phyloP scores from a whole-genome alignment of 2,888 invertebrate species.

The Parnassius orleans region DNA sequence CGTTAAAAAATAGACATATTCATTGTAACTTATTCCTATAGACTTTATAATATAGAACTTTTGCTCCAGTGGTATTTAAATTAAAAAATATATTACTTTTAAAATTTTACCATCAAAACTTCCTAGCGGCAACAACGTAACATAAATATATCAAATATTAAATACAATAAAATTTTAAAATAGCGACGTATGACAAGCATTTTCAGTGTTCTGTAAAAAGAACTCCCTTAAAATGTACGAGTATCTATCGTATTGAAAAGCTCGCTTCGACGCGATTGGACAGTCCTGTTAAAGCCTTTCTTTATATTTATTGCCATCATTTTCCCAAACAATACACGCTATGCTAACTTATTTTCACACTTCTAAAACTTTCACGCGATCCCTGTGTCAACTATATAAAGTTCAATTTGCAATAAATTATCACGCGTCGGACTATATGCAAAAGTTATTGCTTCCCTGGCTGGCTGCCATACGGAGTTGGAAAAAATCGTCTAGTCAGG shows the following conservation, averaged over 20 bases:
- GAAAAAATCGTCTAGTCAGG: constrained; percentile 57
- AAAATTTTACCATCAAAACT: neutral
- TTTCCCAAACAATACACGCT: constrained; percentile 64
- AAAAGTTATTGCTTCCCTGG: constrained; percentile 51
- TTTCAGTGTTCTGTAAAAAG: constrained; percentile 24
- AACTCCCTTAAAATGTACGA: constrained; percentile 28
- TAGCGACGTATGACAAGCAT: constrained; percentile 12
- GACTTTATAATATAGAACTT: no score
- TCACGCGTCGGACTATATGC: constrained; percentile 28
- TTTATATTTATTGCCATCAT: constrained; percentile 71
- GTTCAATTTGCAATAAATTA: constrained; percentile 34
- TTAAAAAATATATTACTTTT: no score
- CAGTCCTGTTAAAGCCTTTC: constrained; percentile 58
- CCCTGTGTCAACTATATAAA: constrained; percentile 39
- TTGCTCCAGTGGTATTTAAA: no score
- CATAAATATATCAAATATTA: neutral
- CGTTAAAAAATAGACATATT: no score
- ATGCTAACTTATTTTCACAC: constrained; percentile 40
- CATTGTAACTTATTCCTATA: no score
- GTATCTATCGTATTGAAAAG: constrained; percentile 45
- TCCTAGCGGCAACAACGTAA: neutral
- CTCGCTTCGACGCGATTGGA: constrained; percentile 48
- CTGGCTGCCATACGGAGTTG: constrained; percentile 60
- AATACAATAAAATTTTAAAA: neutral
- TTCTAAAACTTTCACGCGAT: constrained; percentile 29